Conservation (phyloP, 2,113 vertebrate species). For the Odobenus rosmarus region DNA sequence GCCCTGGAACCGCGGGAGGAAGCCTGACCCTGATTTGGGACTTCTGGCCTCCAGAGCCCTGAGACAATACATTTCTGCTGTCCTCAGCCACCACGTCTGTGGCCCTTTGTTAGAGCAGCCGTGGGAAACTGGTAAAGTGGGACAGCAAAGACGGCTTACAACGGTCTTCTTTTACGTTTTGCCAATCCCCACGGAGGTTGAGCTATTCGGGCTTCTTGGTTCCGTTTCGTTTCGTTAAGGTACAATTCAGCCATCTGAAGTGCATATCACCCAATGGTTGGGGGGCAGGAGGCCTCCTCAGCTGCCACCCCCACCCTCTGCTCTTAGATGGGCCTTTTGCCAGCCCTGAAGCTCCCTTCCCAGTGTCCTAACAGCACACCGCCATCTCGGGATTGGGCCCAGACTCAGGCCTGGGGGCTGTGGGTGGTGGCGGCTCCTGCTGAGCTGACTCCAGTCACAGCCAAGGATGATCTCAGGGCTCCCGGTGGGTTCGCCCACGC, state of each 20-base stretch:
- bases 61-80: not conserved
- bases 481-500: accelerated
- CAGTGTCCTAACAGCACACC: not conserved
- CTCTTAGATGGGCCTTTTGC: not conserved
- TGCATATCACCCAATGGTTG: not conserved
- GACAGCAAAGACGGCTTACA: not conserved
- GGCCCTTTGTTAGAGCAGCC: not conserved
- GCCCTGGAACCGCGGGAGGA: no score
- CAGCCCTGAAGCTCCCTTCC: not conserved
- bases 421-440: not conserved
- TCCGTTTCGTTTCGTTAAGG: not conserved
- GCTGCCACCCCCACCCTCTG: accelerated
- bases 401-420: not conserved
- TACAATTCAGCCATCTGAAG: not conserved
- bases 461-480: not conserved
- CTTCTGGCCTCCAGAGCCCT: not conserved
- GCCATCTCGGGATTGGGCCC: not conserved
- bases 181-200: no score
- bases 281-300: not conserved
- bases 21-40: not conserved
- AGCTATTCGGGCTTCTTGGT: not conserved
- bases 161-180: not conserved
- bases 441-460: not conserved
- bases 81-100: accelerated
- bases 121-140: no score